These are phyloP conservation scores for Muntiacus muntjak DNA, from an alignment of 2,113 vertebrate genomes.

Conservation along the genomic window DNA sequence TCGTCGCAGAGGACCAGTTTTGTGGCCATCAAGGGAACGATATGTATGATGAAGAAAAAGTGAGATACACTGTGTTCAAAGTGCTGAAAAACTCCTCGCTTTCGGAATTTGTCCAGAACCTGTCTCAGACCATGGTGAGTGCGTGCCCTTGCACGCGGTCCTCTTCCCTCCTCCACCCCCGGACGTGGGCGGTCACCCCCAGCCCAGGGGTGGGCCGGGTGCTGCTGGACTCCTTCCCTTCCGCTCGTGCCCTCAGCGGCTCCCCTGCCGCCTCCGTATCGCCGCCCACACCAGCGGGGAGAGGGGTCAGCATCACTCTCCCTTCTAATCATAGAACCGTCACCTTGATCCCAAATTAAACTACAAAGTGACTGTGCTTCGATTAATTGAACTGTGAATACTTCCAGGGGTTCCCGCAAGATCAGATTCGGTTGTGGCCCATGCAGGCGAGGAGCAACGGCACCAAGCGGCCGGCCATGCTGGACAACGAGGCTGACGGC, in stretches of 20 bases:
- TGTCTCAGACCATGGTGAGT: conserved; percentile 99
- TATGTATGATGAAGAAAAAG: conserved; percentile 99
- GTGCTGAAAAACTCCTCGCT: conserved; percentile 97
- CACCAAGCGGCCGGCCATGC: conserved; percentile 97
- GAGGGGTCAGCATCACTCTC: background rate
- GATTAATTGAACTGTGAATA: background rate
- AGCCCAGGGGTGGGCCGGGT: too few relatives aligned
- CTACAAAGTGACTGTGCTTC: background rate
- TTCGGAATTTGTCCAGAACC: conserved; percentile 97
- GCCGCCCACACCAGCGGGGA: fast-evolving
- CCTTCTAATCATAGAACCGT: background rate
- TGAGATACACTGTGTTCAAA: conserved; percentile 99
- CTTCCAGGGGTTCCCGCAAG: conserved; percentile 95
- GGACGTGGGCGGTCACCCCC: fast-evolving
- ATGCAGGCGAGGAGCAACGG: conserved; percentile 99
- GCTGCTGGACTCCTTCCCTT: background rate
- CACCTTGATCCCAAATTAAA: background rate
- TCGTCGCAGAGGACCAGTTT: conserved; percentile 99
- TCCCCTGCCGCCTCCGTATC: background rate
- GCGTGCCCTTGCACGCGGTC: fast-evolving
- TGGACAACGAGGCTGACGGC: conserved; percentile 98
- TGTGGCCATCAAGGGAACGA: conserved; percentile 99
- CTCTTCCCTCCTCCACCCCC: background rate
- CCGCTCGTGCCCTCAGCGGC: fast-evolving
- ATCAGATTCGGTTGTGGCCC: conserved; percentile 99